A percentile compares a stretch with the other conserved stretches of the same genome.
Evolutionary conservation across 1,140 invertebrate species (phyloP).

Genomic region (Temnothorax longispinosus): DNA sequence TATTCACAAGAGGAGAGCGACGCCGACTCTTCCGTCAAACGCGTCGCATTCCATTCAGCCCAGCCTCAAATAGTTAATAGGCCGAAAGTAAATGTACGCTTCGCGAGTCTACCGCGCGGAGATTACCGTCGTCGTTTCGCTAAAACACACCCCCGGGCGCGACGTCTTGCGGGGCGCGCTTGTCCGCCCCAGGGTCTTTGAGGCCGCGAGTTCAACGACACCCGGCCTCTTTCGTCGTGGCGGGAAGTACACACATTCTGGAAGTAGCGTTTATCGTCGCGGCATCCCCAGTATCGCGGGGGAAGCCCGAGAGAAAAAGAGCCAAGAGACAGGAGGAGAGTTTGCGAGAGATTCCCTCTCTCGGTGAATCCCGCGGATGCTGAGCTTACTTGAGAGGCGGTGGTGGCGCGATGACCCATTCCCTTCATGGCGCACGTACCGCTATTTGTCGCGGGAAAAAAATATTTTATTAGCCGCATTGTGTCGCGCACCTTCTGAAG

Average conservation of each 20-base stretch:
- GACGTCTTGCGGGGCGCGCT: conserved; percentile 18
- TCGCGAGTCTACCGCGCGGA: conserved; percentile 26
- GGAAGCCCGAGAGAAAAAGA: background rate
- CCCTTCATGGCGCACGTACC: background rate
- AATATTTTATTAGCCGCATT: conserved; percentile 19
- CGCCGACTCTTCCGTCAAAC: background rate
- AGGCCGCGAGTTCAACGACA: conserved; percentile 61
- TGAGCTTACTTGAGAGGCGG: conserved; percentile 14
- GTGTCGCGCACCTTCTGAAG: background rate
- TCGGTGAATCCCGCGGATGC: background rate
- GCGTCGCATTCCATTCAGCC: conserved; percentile 24
- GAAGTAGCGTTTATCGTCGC: conserved; percentile 32
- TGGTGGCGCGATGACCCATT: conserved; percentile 1
- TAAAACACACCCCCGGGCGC: conserved; percentile 24
- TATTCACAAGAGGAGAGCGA: conserved; percentile 21
- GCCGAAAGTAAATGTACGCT: conserved; percentile 19
- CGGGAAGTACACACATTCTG: conserved; percentile 43
- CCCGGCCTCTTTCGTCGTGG: conserved; percentile 33
- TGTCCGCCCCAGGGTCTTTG: conserved; percentile 52
- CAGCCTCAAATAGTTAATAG: conserved; percentile 30
- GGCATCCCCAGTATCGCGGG: background rate
- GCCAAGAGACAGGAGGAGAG: background rate
- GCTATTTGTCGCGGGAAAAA: conserved; percentile 11
- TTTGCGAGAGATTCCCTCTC: background rate
- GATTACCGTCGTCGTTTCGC: conserved; percentile 56